These are phyloP conservation scores for Platycnemis pennipes DNA, from an alignment of 2,888 invertebrate species.

Conservation along the genomic window DNA sequence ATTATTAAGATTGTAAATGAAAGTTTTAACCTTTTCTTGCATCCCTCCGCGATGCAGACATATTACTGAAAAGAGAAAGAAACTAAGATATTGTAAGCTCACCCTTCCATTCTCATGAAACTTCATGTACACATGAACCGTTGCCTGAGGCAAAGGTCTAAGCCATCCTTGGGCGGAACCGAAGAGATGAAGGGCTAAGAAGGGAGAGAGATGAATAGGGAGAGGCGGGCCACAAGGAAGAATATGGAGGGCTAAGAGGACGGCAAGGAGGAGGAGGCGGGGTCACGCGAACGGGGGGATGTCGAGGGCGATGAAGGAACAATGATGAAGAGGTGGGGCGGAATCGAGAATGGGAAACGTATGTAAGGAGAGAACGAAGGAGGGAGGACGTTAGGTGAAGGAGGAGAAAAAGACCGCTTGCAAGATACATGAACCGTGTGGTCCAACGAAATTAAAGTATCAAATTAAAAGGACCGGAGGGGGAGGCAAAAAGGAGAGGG, in stretches of 20 bases:
- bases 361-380: neutral
- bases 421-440: conserved; percentile 64
- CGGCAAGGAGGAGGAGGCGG: neutral
- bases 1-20: too few species aligned
- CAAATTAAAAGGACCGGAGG: conserved; percentile 43
- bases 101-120: too few species aligned
- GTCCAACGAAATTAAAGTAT: conserved; percentile 64
- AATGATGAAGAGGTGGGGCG: conserved; percentile 34
- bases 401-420: conserved; percentile 46
- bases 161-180: too few species aligned
- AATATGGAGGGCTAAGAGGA: neutral
- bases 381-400: neutral
- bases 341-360: neutral
- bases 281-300: neutral
- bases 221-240: neutral
- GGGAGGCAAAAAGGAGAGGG: conserved; percentile 17
- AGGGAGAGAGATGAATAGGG: neutral
- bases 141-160: too few species aligned
- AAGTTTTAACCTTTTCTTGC: too few species aligned
- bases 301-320: neutral
- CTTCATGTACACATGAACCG: too few species aligned
- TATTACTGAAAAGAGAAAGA: too few species aligned
- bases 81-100: too few species aligned
- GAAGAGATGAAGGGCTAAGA: neutral
- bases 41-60: too few species aligned